Conservation (phyloP, 2,888 invertebrate species). For the Sinotaia quadrata region DNA sequence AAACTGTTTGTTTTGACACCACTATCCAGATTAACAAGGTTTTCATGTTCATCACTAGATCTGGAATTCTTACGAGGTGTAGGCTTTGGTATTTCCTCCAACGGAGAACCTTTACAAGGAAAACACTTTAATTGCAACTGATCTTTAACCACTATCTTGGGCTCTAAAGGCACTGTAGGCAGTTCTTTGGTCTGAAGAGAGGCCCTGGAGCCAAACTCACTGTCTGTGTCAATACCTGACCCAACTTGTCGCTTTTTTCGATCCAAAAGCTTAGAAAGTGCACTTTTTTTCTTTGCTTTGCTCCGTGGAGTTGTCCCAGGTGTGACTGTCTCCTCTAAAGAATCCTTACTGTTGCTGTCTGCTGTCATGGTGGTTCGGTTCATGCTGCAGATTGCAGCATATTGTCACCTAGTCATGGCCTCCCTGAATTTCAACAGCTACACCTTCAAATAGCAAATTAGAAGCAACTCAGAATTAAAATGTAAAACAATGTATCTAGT, state of each 20-base stretch:
- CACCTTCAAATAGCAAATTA: too few relatives aligned
- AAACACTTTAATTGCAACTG: not conserved
- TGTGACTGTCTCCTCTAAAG: not conserved
- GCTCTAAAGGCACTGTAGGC: not conserved
- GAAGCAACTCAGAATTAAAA: too few relatives aligned
- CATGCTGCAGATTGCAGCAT: not conserved
- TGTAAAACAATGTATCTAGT: too few relatives aligned
- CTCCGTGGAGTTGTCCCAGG: constrained; percentile 26
- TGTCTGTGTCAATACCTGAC: constrained; percentile 48
- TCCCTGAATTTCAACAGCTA: too few relatives aligned
- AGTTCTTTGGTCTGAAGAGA: constrained; percentile 38
- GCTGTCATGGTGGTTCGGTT: constrained; percentile 19
- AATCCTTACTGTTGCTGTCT: not conserved
- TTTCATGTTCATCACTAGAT: not conserved
- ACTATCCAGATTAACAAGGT: too few relatives aligned
- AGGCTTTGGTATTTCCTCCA: too few relatives aligned
- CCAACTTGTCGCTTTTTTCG: constrained; percentile 42
- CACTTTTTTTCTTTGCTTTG: constrained; percentile 56
- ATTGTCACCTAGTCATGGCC: not conserved
- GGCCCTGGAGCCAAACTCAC: constrained; percentile 52
- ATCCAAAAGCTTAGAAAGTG: constrained; percentile 59
- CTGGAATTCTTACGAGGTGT: not conserved
- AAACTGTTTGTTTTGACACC: too few relatives aligned
- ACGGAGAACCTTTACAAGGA: too few relatives aligned
- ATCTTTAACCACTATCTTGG: not conserved